phyloP scores from a whole-genome alignment of 2,888 invertebrate genomes.

The Pandemis corylana region DNA sequence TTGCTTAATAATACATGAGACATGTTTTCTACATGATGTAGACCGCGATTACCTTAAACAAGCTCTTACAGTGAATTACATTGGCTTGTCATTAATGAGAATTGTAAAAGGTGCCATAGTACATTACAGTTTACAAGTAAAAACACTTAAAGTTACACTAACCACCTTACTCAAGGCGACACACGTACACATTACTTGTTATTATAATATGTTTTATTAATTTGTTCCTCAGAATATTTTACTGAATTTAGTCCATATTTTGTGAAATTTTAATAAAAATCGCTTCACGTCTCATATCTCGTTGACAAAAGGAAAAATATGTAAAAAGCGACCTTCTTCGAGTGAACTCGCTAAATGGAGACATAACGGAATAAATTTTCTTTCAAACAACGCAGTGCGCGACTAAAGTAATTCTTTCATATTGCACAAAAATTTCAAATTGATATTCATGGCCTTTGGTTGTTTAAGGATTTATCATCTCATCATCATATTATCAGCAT shows the following conservation, averaged over 20 bases:
- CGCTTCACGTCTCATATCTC: slow-evolving; percentile 19
- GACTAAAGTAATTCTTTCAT: not conserved
- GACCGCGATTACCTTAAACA: too few species aligned
- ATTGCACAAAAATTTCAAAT: not conserved
- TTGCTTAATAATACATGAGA: too few species aligned
- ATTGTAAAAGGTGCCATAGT: too few species aligned
- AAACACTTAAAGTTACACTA: not conserved
- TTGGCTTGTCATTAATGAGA: too few species aligned
- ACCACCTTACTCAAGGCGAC: not conserved
- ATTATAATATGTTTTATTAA: not conserved
- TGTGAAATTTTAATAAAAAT: slow-evolving; percentile 28
- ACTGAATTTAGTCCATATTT: not conserved
- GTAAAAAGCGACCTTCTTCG: slow-evolving; percentile 28
- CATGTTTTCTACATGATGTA: too few species aligned
- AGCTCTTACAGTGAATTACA: too few species aligned
- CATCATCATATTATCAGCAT: too few species aligned
- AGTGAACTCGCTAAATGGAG: slow-evolving; percentile 26
- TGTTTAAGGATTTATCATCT: not conserved
- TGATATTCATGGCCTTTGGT: not conserved
- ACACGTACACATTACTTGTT: not conserved
- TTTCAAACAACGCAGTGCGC: slow-evolving; percentile 10
- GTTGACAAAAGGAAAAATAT: slow-evolving; percentile 34
- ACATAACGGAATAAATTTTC: slow-evolving; percentile 22
- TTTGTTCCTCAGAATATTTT: not conserved
- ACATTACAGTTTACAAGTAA: not conserved